phyloP scores from a whole-genome alignment of 2,113 vertebrate species.

The Corythoichthys haematopterus region DNA sequence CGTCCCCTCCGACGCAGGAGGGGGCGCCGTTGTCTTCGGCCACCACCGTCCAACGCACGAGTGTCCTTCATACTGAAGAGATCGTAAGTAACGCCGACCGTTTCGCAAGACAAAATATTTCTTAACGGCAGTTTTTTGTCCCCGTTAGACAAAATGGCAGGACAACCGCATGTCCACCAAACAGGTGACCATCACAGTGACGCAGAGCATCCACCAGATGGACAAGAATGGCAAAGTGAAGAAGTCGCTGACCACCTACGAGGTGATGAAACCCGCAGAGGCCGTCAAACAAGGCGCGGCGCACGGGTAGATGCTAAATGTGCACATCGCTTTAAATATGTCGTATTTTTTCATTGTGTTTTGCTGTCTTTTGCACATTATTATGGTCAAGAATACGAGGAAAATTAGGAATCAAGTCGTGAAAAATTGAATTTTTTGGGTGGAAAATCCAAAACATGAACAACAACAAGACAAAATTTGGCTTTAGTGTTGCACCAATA shows the following conservation, averaged over 20 bases:
- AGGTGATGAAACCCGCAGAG: conserved; percentile 69
- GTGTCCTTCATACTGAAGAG: conserved; percentile 71
- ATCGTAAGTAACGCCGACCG: conserved; percentile 48
- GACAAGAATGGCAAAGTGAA: conserved; percentile 73
- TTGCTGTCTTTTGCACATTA: too few relatives aligned
- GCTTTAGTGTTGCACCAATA: too few relatives aligned
- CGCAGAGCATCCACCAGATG: conserved; percentile 75
- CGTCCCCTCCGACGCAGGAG: conserved; percentile 41
- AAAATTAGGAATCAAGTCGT: too few relatives aligned
- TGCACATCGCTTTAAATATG: too few relatives aligned
- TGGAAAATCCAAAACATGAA: too few relatives aligned
- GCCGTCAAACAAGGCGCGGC: conserved; percentile 44
- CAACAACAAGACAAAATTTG: too few relatives aligned
- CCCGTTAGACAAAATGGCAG: conserved; percentile 72
- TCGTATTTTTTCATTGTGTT: too few relatives aligned
- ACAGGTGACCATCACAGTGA: conserved; percentile 78
- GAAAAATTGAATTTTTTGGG: too few relatives aligned
- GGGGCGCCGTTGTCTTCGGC: conserved; percentile 32
- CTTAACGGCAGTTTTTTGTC: background rate
- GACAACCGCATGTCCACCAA: conserved; percentile 77
- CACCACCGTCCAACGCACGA: conserved; percentile 71
- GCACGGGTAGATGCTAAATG: background rate
- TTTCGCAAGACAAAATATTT: background rate
- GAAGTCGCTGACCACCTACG: conserved; percentile 71
- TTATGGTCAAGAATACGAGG: too few relatives aligned